Evolutionary conservation across 2,113 vertebrate species (phyloP).

Genomic region (Phylloscopus trochilus): DNA sequence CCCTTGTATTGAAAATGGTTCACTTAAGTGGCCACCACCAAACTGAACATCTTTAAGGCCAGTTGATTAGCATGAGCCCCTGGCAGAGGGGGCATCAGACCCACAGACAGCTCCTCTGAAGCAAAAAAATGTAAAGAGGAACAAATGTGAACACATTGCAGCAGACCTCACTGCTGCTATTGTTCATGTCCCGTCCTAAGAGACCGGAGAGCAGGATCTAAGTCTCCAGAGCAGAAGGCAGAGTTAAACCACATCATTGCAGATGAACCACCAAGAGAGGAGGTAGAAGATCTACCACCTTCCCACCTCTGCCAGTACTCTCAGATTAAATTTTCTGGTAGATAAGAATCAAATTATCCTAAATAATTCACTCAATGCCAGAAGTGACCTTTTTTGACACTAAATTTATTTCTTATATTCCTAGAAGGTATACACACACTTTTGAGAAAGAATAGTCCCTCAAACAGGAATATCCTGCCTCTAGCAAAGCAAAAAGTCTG

Average conservation of each 20-base stretch:
- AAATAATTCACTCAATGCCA: neutral
- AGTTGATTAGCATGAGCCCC: neutral
- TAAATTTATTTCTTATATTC: neutral
- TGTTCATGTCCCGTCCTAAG: neutral
- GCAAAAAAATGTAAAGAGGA: neutral
- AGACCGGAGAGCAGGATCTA: neutral
- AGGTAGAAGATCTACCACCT: neutral
- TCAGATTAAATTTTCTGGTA: neutral
- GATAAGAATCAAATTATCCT: neutral
- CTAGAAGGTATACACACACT: neutral
- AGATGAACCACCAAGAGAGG: neutral
- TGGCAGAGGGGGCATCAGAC: neutral
- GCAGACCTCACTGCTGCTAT: neutral
- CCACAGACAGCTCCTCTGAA: neutral
- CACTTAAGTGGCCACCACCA: neutral
- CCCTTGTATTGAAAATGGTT: neutral
- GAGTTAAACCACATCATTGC: neutral
- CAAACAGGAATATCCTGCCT: neutral
- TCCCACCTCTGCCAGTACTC: neutral
- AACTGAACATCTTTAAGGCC: neutral
- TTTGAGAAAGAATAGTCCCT: neutral
- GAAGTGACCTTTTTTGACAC: neutral
- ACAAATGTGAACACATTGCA: neutral
- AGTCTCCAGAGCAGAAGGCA: neutral
- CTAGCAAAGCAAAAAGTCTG: neutral